These are phyloP conservation scores for Crypturellus undulatus DNA, from an alignment of 2,113 vertebrate species.

Conservation along the genomic window DNA sequence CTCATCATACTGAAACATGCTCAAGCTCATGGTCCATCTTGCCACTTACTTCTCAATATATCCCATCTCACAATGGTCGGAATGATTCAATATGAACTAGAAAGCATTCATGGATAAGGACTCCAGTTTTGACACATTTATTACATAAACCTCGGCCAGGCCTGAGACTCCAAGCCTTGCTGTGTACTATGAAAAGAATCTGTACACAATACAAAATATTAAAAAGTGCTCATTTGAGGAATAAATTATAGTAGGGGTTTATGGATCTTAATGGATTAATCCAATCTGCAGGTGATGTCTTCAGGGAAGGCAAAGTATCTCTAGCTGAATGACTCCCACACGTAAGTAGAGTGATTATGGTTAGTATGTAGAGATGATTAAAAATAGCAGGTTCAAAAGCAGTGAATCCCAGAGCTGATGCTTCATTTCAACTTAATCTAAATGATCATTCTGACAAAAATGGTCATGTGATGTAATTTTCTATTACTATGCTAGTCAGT, in stretches of 20 bases:
- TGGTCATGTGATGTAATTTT: background rate
- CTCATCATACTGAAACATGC: fast-evolving
- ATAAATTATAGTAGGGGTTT: background rate
- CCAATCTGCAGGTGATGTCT: background rate
- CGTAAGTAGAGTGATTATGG: background rate
- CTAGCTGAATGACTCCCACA: background rate
- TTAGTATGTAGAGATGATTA: background rate
- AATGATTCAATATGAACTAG: background rate
- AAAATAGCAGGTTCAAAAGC: background rate
- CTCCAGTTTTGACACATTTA: background rate
- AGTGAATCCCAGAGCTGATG: background rate
- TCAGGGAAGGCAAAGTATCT: background rate
- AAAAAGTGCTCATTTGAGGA: background rate
- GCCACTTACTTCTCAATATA: background rate
- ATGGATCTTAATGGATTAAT: background rate
- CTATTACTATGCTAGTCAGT: background rate
- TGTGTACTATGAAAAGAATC: background rate
- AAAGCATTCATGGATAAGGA: fast-evolving
- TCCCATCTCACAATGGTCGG: background rate
- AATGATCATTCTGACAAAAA: background rate
- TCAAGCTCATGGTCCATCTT: background rate
- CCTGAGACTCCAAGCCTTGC: background rate
- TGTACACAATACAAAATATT: background rate
- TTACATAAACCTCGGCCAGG: background rate
- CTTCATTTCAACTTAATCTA: background rate